These are phyloP conservation scores for Quadriops clusia DNA, from an alignment of 2,888 invertebrate species.

Conservation along the genomic window DNA sequence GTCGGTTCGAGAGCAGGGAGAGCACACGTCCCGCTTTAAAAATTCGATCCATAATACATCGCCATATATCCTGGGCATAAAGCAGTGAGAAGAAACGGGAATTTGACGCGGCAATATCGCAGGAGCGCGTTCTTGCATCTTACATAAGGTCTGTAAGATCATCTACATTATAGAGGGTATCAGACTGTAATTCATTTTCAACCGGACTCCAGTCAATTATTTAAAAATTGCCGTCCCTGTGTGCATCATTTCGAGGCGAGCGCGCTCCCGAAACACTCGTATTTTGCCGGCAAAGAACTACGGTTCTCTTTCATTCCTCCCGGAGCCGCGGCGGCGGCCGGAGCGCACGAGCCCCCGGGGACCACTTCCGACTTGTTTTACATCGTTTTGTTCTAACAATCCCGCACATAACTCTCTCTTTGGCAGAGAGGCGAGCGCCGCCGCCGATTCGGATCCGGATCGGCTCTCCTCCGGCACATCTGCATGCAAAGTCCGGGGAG, in stretches of 20 bases:
- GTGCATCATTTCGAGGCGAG: conserved; percentile 36
- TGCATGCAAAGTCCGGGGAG: too few relatives aligned
- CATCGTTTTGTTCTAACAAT: conserved; percentile 43
- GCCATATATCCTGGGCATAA: too few relatives aligned
- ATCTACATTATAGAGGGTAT: conserved; percentile 24
- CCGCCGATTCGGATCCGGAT: conserved; percentile 4
- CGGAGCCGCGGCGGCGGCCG: conserved; percentile 21
- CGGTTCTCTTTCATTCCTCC: conserved; percentile 20
- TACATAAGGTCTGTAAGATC: conserved; percentile 30
- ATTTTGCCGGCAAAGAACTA: conserved; percentile 34
- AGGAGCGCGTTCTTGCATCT: conserved; percentile 26
- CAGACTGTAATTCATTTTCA: conserved; percentile 40
- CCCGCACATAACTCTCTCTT: conserved; percentile 33
- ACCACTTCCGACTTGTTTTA: conserved; percentile 39
- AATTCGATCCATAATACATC: too few relatives aligned
- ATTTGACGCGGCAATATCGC: conserved; percentile 29
- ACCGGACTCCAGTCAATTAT: conserved; percentile 43
- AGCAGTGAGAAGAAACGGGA: conserved; percentile 24
- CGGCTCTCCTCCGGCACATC: conserved; percentile 5
- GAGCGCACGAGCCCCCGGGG: conserved; percentile 30
- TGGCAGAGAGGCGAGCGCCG: conserved; percentile 5
- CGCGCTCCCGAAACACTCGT: conserved; percentile 36
- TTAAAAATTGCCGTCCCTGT: conserved; percentile 41
- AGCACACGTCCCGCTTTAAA: too few relatives aligned
- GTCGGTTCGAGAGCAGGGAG: too few relatives aligned